Conservation (phyloP, 2,113 vertebrate species). For the Clarias macrocephalus region DNA sequence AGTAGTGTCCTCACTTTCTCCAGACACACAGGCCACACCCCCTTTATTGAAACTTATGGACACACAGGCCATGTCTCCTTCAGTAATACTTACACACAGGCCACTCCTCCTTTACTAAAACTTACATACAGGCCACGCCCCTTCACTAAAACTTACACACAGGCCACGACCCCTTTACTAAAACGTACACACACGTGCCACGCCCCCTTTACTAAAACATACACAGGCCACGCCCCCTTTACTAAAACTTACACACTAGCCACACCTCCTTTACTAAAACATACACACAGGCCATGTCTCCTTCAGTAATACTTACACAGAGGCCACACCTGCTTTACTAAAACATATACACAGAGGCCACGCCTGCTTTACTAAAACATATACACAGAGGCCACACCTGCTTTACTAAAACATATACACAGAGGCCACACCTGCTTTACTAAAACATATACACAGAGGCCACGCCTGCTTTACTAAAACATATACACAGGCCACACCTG, state of each 20-base stretch:
- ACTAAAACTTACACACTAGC: too few relatives aligned
- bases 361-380: neutral
- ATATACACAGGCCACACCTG: too few relatives aligned
- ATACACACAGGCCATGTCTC: too few relatives aligned
- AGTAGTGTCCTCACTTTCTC: too few relatives aligned
- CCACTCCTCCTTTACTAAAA: neutral
- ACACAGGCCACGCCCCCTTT: too few relatives aligned
- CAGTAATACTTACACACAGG: neutral
- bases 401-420: too few relatives aligned
- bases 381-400: too few relatives aligned
- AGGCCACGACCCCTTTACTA: neutral
- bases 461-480: too few relatives aligned
- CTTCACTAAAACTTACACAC: neutral
- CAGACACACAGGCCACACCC: neutral
- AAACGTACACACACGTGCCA: neutral
- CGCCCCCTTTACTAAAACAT: neutral
- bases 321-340: neutral
- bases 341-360: neutral
- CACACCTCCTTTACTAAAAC: too few relatives aligned
- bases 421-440: too few relatives aligned
- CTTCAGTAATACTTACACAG: too few relatives aligned
- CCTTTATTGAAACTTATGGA: neutral
- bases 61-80: neutral
- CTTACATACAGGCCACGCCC: neutral
- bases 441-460: too few relatives aligned